Percentiles rank a stretch among this genome's conserved stretches.
These are phyloP conservation scores for Chlorodrepanis virens DNA, from an alignment of 2,113 vertebrate species.

Conservation along the genomic window DNA sequence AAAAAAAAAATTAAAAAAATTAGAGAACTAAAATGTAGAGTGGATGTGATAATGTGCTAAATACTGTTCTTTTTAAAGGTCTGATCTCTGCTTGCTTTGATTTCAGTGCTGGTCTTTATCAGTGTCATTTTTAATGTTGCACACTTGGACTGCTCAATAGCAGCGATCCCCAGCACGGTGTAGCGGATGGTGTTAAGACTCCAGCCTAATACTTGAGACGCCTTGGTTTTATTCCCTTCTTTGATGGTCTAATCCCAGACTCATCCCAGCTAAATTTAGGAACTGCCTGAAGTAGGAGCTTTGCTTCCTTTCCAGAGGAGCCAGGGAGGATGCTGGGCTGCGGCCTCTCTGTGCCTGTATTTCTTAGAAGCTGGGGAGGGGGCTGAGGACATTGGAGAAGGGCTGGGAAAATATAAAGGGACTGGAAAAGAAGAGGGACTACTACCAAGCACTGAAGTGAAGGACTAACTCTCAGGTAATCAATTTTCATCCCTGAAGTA, in stretches of 20 bases:
- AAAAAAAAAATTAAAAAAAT: not conserved
- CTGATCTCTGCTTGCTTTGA: not conserved
- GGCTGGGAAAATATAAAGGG: not conserved
- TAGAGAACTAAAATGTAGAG: not conserved
- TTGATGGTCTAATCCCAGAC: slow-evolving; percentile 45
- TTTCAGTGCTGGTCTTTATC: not conserved
- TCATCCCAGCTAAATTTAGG: slow-evolving; percentile 62
- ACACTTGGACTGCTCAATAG: not conserved
- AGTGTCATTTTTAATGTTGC: not conserved
- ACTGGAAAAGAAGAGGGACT: not conserved
- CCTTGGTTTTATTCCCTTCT: not conserved
- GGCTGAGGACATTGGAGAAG: not conserved
- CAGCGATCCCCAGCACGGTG: not conserved
- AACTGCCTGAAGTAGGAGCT: slow-evolving; percentile 6
- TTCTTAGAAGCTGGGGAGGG: not conserved
- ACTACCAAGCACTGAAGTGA: not conserved
- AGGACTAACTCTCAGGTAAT: slow-evolving; percentile 28
- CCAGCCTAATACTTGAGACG: not conserved
- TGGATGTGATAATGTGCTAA: not conserved
- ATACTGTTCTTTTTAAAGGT: not conserved
- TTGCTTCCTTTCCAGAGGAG: not conserved
- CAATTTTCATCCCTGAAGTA: not conserved
- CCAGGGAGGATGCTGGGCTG: not conserved
- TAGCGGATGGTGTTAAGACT: not conserved
- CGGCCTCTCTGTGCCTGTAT: not conserved